Percentiles rank a stretch among this genome's conserved stretches.
These are phyloP conservation scores for Siniperca obscura DNA, from an alignment of 2,797 vertebrate species.

Conservation along the genomic window DNA sequence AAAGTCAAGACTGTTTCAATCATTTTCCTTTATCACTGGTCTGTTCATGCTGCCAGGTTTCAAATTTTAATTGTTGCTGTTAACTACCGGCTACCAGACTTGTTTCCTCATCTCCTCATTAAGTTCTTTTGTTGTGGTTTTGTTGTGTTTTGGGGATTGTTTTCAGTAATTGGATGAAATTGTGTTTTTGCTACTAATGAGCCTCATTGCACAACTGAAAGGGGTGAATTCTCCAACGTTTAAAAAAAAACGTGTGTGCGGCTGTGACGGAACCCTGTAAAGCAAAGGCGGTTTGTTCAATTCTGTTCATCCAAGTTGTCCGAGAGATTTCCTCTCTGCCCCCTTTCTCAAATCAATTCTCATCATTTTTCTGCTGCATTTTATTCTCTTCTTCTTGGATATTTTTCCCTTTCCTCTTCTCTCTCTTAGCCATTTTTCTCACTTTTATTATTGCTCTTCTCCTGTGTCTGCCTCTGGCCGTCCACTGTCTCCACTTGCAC, in stretches of 20 bases:
- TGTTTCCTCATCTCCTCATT: not conserved
- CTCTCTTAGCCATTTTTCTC: conserved; percentile 16
- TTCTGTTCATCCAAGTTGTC: not conserved
- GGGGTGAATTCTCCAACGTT: not conserved
- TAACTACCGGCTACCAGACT: not conserved
- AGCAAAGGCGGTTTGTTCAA: not conserved
- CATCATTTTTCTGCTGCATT: not conserved
- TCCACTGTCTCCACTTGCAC: conserved; percentile 39
- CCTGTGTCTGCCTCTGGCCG: conserved; percentile 36
- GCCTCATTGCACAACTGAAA: not conserved
- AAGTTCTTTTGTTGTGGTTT: not conserved
- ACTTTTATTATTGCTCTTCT: conserved; percentile 37
- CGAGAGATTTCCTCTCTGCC: not conserved
- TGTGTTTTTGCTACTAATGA: conserved; percentile 20
- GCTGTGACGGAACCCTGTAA: not conserved
- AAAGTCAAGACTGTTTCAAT: not conserved
- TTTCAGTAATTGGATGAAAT: conserved; percentile 2
- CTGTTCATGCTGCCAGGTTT: not conserved
- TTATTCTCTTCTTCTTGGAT: not conserved
- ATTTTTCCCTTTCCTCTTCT: not conserved
- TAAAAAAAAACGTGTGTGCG: not conserved
- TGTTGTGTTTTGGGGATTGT: not conserved
- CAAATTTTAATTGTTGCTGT: not conserved
- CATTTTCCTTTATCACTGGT: not conserved
- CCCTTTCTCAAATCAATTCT: not conserved